Conservation (phyloP, 2,113 vertebrate genomes). For the Hypomesus transpacificus region DNA sequence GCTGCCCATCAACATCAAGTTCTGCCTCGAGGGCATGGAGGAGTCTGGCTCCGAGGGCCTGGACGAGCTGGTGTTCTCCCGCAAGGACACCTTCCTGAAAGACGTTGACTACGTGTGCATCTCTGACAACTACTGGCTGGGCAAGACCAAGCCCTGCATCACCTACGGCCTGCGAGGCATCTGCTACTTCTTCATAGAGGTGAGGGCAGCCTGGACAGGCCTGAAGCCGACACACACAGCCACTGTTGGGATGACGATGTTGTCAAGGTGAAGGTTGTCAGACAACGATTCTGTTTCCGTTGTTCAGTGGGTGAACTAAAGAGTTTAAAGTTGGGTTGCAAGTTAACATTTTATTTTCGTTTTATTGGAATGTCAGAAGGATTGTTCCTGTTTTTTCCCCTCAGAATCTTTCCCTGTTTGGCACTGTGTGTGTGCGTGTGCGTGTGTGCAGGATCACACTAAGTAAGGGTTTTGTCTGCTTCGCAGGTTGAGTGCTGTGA, state of each 20-base stretch:
- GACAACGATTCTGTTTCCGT: too few species aligned
- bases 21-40: constrained; percentile 98
- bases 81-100: constrained; percentile 85
- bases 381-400: too few species aligned
- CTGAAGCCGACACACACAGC: too few species aligned
- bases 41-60: constrained; percentile 94
- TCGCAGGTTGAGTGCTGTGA: constrained; percentile 75
- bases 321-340: too few species aligned
- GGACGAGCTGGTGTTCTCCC: constrained; percentile 84
- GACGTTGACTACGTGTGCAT: constrained; percentile 93
- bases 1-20: constrained; percentile 92
- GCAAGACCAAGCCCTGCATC: constrained; percentile 93
- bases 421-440: too few species aligned
- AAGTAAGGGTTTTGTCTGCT: too few species aligned
- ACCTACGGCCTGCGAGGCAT: constrained; percentile 93
- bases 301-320: too few species aligned
- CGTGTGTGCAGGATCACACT: not conserved
- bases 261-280: too few species aligned
- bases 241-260: too few species aligned
- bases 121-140: constrained; percentile 98
- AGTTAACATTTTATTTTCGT: too few species aligned
- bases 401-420: too few species aligned
- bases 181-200: constrained; percentile 90
- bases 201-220: constrained; percentile 34
- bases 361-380: too few species aligned